Evolutionary conservation across 1,140 invertebrate species (phyloP).

Genomic region (Pteromalus puparum): DNA sequence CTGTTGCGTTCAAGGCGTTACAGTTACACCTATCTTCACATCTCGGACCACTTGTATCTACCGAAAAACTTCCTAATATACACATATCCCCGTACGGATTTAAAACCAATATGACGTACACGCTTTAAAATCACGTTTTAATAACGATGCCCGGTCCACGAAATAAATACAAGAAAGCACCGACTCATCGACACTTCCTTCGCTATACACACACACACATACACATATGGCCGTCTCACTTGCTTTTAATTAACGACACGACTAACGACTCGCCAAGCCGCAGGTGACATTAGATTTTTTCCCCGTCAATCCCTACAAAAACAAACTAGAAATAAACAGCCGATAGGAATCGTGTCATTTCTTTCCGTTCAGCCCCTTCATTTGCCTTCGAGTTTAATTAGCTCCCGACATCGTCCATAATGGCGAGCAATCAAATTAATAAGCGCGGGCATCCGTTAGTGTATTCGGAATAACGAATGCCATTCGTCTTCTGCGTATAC

Average conservation of each 20-base stretch:
- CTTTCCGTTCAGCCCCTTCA: constrained; percentile 50
- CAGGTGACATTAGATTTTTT: constrained; percentile 29
- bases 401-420: constrained; percentile 65
- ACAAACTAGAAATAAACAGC: constrained; percentile 17
- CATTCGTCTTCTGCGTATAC: constrained; percentile 60
- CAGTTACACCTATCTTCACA: no score
- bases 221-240: not conserved
- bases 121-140: not conserved
- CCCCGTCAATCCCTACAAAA: constrained; percentile 2
- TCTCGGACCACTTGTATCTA: no score
- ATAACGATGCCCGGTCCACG: not conserved
- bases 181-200: not conserved
- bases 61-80: no score
- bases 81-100: not conserved
- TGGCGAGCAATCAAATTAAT: constrained; percentile 69
- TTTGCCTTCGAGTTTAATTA: constrained; percentile 65
- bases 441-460: constrained; percentile 65
- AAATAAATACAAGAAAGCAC: not conserved
- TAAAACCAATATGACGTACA: not conserved
- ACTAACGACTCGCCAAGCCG: not conserved
- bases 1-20: no score
- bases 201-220: not conserved
- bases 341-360: constrained; percentile 18
- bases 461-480: constrained; percentile 64
- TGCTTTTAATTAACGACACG: constrained; percentile 47